Conservation (phyloP, 2,113 vertebrate species). For the Gnathonemus longibarbis region DNA sequence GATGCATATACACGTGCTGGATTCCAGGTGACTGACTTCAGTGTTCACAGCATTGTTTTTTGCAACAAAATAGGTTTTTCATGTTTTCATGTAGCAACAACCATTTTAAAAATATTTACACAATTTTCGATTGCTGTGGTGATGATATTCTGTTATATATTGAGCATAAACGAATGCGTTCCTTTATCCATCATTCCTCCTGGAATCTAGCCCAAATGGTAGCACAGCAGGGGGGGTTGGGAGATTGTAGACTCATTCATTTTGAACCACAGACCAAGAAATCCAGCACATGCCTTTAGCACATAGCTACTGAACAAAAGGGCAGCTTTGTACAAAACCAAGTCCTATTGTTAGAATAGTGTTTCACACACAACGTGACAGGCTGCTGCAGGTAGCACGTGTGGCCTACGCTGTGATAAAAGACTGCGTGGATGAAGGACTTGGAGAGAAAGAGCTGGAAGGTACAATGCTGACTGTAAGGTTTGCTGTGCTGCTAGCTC, state of each 20-base stretch:
- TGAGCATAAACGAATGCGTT: not conserved
- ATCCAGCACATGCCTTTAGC: not conserved
- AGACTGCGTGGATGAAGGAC: not conserved
- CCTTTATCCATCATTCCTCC: not conserved
- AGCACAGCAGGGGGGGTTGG: not conserved
- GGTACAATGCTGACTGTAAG: conserved; percentile 5
- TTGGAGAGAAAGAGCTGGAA: not conserved
- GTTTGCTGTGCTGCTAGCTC: conserved; percentile 19
- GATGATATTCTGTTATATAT: not conserved
- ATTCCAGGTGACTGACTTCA: not conserved
- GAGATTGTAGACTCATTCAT: not conserved
- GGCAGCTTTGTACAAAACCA: not conserved
- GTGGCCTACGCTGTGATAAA: not conserved
- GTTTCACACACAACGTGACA: conserved; percentile 7
- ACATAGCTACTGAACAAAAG: not conserved
- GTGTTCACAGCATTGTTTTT: not conserved
- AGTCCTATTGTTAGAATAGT: not conserved
- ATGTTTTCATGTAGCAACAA: not conserved
- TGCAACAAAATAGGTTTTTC: not conserved
- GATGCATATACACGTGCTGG: not conserved
- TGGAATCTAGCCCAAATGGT: not conserved
- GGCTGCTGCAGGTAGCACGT: not conserved
- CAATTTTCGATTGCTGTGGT: not conserved
- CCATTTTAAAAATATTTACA: not conserved
- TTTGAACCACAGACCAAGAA: not conserved